Evolutionary conservation across 2,113 vertebrate genomes (phyloP), one percentile per base, ranked within the genome.

Genomic region (Percina caprodes): DNA sequence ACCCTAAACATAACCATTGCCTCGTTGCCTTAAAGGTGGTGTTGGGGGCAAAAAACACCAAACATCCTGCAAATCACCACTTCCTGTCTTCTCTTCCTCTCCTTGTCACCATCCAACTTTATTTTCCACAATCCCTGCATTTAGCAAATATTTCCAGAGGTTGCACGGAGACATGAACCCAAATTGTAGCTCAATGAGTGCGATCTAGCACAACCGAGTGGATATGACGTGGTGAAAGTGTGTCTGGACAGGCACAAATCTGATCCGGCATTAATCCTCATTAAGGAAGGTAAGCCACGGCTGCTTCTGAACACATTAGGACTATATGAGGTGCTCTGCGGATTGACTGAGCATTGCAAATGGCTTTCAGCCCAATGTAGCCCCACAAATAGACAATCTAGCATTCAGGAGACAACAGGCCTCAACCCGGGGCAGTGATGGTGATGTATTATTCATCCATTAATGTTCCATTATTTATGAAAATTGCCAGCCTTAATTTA

Each of bases 261-360:
- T 91, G 80, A 84, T 87, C 74, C 77, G 66, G 89, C 89, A 94
- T 92, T 92, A 88, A 91, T 94, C 80, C 89, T 92, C 84, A 92
- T 94, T 89, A 90, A 58, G 82, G 59, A 74, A 77, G 63, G 80
- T 89, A 77, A 77, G 85, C 73, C 72, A 61, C 48, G 51, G 71
- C 71, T 71, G 67, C 74, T 82, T 87, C 79, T 82, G 67, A 85
- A 85, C 69, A 80, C 81, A 85, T 91, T 85, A 82, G 67, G 70
- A 84, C 71, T 52, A 5, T 56, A 86, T 60, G 65, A 84, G 58
- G 23, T 18, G 49, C 46, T 80, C 74, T 48, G 61, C 12, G 19
- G 84, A 85, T 69, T 52, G 69, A 62, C 69, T 48, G 4, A 59
- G 80, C 86, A 82, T 76, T 6, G 19, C 73, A 86, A 87, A 89